Evolutionary conservation across 2,888 invertebrate species (phyloP).

Genomic region (Pomacea canaliculata): DNA sequence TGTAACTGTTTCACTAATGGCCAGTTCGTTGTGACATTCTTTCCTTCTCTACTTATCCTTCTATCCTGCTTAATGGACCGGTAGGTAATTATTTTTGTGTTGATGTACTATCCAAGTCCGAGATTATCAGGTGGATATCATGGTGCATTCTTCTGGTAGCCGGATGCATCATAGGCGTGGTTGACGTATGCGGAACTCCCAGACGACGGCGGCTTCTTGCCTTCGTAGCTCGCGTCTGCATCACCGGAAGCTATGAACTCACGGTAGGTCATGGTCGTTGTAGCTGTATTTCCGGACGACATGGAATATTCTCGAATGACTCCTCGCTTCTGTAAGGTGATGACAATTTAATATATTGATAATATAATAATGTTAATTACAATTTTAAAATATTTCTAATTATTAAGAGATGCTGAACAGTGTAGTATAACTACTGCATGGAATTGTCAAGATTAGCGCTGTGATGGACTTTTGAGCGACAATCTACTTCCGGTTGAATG

Average conservation of each 20-base stretch:
- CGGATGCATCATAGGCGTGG: background rate
- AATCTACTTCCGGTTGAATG: too few relatives aligned
- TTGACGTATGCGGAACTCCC: background rate
- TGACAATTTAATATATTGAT: background rate
- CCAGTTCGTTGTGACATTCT: too few relatives aligned
- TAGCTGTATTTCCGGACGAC: background rate
- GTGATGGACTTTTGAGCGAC: too few relatives aligned
- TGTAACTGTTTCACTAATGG: too few relatives aligned
- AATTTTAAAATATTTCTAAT: too few relatives aligned
- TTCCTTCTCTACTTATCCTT: too few relatives aligned
- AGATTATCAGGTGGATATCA: background rate
- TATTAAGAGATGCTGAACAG: too few relatives aligned
- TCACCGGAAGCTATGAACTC: conserved; percentile 3
- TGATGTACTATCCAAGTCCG: background rate
- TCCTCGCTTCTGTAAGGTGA: conserved; percentile 5
- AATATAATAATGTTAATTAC: too few relatives aligned
- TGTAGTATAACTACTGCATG: too few relatives aligned
- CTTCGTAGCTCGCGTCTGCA: background rate
- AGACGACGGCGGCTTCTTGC: background rate
- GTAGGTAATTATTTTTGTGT: too few relatives aligned
- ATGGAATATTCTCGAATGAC: background rate
- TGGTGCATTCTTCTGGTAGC: conserved; percentile 4
- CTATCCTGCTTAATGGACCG: too few relatives aligned
- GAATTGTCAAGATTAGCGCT: too few relatives aligned
- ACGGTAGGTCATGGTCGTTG: conserved; percentile 13